These are phyloP conservation scores for Sebastes taczanowskii DNA, from an alignment of 2,797 vertebrate genomes.

Conservation along the genomic window DNA sequence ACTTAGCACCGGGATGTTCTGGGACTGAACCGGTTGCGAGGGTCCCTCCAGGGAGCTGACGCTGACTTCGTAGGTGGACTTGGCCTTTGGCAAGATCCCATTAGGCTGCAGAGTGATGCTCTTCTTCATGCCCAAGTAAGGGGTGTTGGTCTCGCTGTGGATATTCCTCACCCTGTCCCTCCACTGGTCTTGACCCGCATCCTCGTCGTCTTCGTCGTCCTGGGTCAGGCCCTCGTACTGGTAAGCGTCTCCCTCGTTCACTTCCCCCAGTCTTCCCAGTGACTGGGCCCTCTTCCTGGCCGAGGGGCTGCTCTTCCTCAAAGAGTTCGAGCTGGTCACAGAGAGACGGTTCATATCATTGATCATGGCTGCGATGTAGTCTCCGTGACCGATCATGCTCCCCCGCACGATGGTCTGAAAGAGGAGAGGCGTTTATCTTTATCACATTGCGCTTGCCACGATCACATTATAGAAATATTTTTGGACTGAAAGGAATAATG, in stretches of 20 bases:
- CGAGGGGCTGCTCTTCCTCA: constrained; percentile 91
- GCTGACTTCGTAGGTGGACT: constrained; percentile 88
- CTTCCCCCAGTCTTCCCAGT: constrained; percentile 91
- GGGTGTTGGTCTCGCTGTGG: constrained; percentile 88
- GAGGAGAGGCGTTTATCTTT: constrained; percentile 47
- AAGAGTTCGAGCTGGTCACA: constrained; percentile 96
- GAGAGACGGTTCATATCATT: constrained; percentile 96
- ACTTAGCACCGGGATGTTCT: constrained; percentile 72
- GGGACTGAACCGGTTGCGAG: constrained; percentile 49
- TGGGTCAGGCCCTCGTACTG: constrained; percentile 89
- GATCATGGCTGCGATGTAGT: constrained; percentile 94
- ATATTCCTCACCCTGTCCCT: constrained; percentile 85
- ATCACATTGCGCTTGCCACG: constrained; percentile 32
- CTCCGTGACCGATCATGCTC: constrained; percentile 91
- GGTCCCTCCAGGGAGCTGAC: constrained; percentile 79
- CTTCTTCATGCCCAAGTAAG: constrained; percentile 85
- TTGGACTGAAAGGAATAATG: constrained; percentile 54
- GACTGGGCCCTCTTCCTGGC: constrained; percentile 92
- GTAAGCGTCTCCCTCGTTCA: constrained; percentile 88
- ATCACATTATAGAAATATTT: constrained; percentile 51
- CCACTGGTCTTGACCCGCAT: constrained; percentile 84
- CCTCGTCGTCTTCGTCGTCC: constrained; percentile 81
- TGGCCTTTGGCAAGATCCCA: constrained; percentile 88
- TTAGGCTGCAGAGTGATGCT: constrained; percentile 87
- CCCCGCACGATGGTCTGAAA: constrained; percentile 95